Evolutionary conservation across 2,888 invertebrate genomes (phyloP).

Genomic region (Eristalis tenax): DNA sequence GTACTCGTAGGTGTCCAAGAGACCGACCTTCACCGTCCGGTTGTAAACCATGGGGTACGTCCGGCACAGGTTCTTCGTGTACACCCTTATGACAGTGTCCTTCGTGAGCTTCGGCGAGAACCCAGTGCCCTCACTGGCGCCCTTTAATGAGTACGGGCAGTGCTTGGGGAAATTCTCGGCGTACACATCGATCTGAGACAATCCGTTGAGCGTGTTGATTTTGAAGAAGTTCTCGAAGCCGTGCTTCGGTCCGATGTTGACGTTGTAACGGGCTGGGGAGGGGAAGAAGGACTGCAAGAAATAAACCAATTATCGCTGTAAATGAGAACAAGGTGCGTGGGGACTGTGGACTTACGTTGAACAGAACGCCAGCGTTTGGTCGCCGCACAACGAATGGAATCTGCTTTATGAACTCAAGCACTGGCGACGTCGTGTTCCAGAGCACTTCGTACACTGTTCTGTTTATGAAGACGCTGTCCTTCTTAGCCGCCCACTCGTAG

Average conservation of each 20-base stretch:
- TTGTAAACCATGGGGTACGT: conserved; percentile 63
- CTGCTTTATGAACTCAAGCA: conserved; percentile 83
- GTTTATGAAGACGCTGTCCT: conserved; percentile 79
- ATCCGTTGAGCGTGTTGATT: conserved; percentile 70
- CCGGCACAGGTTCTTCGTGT: conserved; percentile 55
- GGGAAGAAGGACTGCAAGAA: conserved; percentile 56
- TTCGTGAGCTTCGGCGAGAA: conserved; percentile 55
- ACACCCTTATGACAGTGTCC: conserved; percentile 34
- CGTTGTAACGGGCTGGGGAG: conserved; percentile 58
- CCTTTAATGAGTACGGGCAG: conserved; percentile 58
- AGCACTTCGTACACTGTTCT: conserved; percentile 84
- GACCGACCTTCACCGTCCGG: conserved; percentile 28
- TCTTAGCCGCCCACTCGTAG: conserved; percentile 40
- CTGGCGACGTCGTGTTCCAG: conserved; percentile 86
- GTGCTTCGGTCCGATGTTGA: conserved; percentile 62
- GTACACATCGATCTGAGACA: conserved; percentile 32
- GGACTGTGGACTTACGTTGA: conserved; percentile 82
- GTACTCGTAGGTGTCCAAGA: conserved; percentile 48
- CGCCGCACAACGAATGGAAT: conserved; percentile 81
- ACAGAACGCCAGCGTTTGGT: conserved; percentile 85
- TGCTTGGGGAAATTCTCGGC: conserved; percentile 38
- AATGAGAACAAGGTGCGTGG: too few species aligned
- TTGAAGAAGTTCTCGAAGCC: conserved; percentile 72
- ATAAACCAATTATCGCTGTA: not conserved
- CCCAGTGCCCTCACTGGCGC: conserved; percentile 68